Evolutionary conservation across 2,888 invertebrate genomes (phyloP).

Genomic region (Ophion costatus): DNA sequence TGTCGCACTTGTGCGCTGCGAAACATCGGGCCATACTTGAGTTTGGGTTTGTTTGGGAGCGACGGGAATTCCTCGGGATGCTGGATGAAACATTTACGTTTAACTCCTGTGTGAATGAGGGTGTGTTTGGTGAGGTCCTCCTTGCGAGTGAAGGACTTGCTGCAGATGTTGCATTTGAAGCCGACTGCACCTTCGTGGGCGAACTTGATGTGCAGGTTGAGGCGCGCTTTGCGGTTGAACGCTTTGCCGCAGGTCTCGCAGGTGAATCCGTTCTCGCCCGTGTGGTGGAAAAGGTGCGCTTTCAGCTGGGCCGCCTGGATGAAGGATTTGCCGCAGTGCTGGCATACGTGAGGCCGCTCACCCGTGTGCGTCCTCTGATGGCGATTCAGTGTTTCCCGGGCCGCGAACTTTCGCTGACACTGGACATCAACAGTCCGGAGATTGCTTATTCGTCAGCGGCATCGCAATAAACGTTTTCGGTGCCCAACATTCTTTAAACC

Average conservation of each 20-base stretch:
- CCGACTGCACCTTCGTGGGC: conserved; percentile 88
- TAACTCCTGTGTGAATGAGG: conserved; percentile 86
- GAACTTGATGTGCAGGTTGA: conserved; percentile 86
- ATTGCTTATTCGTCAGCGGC: background rate
- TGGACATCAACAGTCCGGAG: conserved; percentile 79
- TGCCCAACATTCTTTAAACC: background rate
- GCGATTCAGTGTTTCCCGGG: conserved; percentile 92
- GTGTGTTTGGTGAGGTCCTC: conserved; percentile 87
- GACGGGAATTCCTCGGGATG: too few species aligned
- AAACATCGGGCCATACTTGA: background rate
- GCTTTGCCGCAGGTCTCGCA: conserved; percentile 87
- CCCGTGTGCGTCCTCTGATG: conserved; percentile 89
- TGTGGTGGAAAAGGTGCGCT: conserved; percentile 91
- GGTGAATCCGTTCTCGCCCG: conserved; percentile 87
- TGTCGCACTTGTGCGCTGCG: conserved; percentile 80
- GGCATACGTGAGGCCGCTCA: conserved; percentile 85
- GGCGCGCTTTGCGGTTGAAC: conserved; percentile 84
- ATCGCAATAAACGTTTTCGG: background rate
- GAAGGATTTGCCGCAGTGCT: conserved; percentile 90
- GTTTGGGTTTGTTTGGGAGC: background rate
- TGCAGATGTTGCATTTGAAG: conserved; percentile 85
- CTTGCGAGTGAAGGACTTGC: conserved; percentile 86
- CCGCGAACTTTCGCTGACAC: conserved; percentile 92
- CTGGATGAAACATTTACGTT: conserved; percentile 83
- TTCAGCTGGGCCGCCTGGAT: conserved; percentile 93